Percentiles rank a stretch among this genome's conserved stretches.
These are phyloP conservation scores for Drosophila dunni DNA, from an alignment of 1,140 invertebrate species.

Conservation along the genomic window DNA sequence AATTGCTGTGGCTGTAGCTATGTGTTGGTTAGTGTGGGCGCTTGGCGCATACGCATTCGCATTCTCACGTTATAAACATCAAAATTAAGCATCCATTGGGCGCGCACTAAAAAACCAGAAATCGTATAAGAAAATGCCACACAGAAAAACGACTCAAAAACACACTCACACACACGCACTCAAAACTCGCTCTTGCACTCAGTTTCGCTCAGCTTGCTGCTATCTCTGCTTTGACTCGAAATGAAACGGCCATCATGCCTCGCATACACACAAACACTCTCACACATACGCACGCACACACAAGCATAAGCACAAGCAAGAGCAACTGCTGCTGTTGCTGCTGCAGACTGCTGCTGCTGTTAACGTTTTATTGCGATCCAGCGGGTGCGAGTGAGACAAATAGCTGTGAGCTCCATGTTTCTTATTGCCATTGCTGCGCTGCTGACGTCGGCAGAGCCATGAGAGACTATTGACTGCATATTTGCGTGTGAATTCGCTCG, in stretches of 20 bases:
- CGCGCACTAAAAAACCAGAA: slow-evolving; percentile 58
- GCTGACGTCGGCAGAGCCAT: slow-evolving; percentile 44
- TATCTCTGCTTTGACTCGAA: slow-evolving; percentile 34
- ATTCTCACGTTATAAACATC: slow-evolving; percentile 82
- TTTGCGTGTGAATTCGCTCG: slow-evolving; percentile 42
- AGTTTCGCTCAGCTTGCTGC: slow-evolving; percentile 21
- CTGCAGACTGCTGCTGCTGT: slow-evolving; percentile 29
- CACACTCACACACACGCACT: slow-evolving; percentile 8
- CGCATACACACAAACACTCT: slow-evolving; percentile 28
- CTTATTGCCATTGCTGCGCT: slow-evolving; percentile 64
- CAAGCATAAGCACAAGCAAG: slow-evolving; percentile 5
- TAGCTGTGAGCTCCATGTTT: slow-evolving; percentile 58
- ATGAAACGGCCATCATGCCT: slow-evolving; percentile 71
- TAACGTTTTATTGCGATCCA: slow-evolving; percentile 44
- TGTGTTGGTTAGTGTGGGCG: slow-evolving; percentile 41
- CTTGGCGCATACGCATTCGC: slow-evolving; percentile 66
- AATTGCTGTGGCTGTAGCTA: slow-evolving; percentile 20
- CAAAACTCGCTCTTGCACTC: slow-evolving; percentile 46
- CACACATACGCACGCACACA: slow-evolving; percentile 10
- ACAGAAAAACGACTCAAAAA: slow-evolving; percentile 39
- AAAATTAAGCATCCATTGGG: slow-evolving; percentile 73
- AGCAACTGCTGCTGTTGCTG: slow-evolving; percentile 29
- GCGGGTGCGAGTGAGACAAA: slow-evolving; percentile 59
- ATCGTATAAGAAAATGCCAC: slow-evolving; percentile 53
- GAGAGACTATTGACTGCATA: slow-evolving; percentile 55